Base-by-base conservation (phyloP, 2,888 invertebrate genomes). In the Sipunculus nudus region DNA sequence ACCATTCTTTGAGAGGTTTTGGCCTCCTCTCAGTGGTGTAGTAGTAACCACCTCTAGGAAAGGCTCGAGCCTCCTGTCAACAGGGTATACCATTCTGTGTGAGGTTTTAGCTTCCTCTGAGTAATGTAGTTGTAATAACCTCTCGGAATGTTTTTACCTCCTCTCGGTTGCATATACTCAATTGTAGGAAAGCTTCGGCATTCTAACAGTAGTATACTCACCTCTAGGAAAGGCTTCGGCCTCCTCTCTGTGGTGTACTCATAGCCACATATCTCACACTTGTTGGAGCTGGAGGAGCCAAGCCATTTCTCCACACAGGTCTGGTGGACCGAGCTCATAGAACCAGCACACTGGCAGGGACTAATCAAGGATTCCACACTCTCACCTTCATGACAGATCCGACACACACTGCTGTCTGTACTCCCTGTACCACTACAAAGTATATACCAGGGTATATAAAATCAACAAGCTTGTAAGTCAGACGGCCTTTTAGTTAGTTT, bases 301-400 rank as follows among this genome's bases (percentile, higher is more conserved):
- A 92, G 84, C 92, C 92, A 92, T 53, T 87, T 87, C 81, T 92
- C 91, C 70, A 92, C 83, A 77, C 92, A 92, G 59, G 88, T 87
- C 2, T 89, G 87, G 80, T 91, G 91, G 13, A 91, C 88, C 55
- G 89, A 86, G 0, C 91, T 91, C 68, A 91, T 89, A 1, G 90
- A 89, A 0, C 91, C 92, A 46, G 74, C 80, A 75, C 88, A 88
- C 64, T 85, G 79, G 74, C 88, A 88, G 0, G 87, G 87, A 16
- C 87, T 86, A 40, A 87, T 83, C 57, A 88, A 78, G 54, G 84
- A 84, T 63, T 87, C 87, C 25, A 71, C 68, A 31, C 61, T 67
- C 72, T 86, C 86, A 72, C 86, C 85, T 73, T 86, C 86, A 72
- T 87, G 86, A 71, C 87, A 87, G 61, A 87, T 87, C 46, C 87